Evolutionary conservation across 2,888 invertebrate genomes (phyloP).

Genomic region (Cataglyphis cursor): DNA sequence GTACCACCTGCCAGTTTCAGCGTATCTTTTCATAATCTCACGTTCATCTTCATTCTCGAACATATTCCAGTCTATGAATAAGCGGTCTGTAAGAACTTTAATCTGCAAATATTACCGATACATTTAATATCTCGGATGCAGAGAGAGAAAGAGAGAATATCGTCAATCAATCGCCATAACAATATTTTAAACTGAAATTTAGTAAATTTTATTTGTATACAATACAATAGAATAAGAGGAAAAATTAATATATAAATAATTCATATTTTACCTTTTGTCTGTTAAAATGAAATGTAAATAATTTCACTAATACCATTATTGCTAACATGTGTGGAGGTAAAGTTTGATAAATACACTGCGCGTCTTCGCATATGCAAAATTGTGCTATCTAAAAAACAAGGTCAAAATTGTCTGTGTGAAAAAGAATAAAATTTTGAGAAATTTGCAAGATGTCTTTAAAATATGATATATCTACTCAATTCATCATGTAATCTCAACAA

Average conservation of each 20-base stretch:
- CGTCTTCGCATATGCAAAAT: not conserved
- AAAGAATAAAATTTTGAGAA: not conserved
- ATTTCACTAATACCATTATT: slow-evolving; percentile 22
- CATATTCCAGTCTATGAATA: slow-evolving; percentile 33
- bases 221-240: not conserved
- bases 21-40: slow-evolving; percentile 31
- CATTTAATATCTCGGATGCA: not conserved
- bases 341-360: slow-evolving; percentile 19
- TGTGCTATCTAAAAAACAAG: slow-evolving; percentile 14
- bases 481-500: not conserved
- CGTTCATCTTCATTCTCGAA: slow-evolving; percentile 25
- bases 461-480: not conserved
- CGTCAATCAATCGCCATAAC: not conserved
- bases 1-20: slow-evolving; percentile 18
- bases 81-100: slow-evolving; percentile 33
- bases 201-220: not conserved
- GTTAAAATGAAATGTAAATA: slow-evolving; percentile 28
- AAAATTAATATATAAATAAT: not conserved
- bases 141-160: not conserved
- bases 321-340: slow-evolving; percentile 10
- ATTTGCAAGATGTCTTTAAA: not conserved
- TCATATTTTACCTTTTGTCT: slow-evolving; percentile 3
- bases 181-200: not conserved
- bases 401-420: not conserved
- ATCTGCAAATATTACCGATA: slow-evolving; percentile 36